A percentile compares a stretch with the other conserved stretches of the same genome.
Conservation (phyloP, 2,113 vertebrate species). For the Percina caprodes region DNA sequence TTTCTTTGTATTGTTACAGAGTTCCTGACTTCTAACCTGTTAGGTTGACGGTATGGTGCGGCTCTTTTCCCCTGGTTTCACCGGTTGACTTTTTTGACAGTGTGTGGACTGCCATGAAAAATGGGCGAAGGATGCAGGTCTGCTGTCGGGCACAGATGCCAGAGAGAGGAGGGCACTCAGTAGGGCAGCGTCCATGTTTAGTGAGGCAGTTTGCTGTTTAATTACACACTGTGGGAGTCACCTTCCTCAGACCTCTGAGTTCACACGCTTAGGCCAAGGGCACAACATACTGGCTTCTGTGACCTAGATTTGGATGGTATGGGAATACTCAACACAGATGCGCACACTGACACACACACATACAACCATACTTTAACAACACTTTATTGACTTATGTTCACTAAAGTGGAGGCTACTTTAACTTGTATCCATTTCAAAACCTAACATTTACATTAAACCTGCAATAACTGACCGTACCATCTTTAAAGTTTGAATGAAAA, state of each 20-base stretch:
- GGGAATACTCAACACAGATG: constrained; percentile 11
- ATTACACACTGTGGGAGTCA: constrained; percentile 86
- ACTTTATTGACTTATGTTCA: constrained; percentile 11
- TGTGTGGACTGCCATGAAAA: constrained; percentile 51
- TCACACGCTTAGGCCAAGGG: constrained; percentile 70
- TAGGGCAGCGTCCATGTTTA: constrained; percentile 77
- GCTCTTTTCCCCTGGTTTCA: constrained; percentile 27
- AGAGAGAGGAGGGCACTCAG: constrained; percentile 67
- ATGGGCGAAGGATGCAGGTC: constrained; percentile 45
- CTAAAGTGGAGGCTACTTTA: neutral
- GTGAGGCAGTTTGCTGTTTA: constrained; percentile 85
- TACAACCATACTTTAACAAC: neutral
- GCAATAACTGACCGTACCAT: neutral
- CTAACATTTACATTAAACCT: neutral
- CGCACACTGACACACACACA: constrained; percentile 2
- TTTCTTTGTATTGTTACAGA: constrained; percentile 28
- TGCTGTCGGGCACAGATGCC: constrained; percentile 72
- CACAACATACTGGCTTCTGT: constrained; percentile 34
- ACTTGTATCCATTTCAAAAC: neutral
- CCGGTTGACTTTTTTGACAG: constrained; percentile 49
- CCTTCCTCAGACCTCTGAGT: constrained; percentile 76
- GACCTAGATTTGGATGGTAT: constrained; percentile 44
- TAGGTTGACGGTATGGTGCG: constrained; percentile 6
- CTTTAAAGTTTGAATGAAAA: neutral
- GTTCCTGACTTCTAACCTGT: constrained; percentile 44